phyloP scores from a whole-genome alignment of 2,797 vertebrate species.

The Sebastes paucispinis region DNA sequence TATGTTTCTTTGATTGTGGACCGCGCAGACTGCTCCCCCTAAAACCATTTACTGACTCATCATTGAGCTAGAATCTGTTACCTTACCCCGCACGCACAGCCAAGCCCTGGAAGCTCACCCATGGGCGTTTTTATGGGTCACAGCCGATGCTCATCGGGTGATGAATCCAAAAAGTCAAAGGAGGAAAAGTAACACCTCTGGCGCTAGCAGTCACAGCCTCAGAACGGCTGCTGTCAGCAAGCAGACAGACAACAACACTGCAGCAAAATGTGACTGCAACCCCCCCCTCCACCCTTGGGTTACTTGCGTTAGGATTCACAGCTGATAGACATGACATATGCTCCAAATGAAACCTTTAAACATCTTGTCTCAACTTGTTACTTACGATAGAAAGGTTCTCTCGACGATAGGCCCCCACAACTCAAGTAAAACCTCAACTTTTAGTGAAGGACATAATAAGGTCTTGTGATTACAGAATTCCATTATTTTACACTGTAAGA shows the following conservation, averaged over 20 bases:
- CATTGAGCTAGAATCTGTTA: conserved; percentile 78
- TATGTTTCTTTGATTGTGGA: conserved; percentile 53
- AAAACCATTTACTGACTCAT: conserved; percentile 73
- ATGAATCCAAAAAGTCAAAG: conserved; percentile 83
- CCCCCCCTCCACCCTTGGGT: conserved; percentile 35
- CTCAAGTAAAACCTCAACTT: background rate
- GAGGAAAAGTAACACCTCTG: conserved; percentile 80
- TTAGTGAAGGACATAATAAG: background rate
- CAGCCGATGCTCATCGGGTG: conserved; percentile 74
- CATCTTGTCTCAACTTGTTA: conserved; percentile 79
- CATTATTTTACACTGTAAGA: background rate
- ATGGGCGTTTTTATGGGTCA: conserved; percentile 83
- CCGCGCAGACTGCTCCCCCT: conserved; percentile 42
- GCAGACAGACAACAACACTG: conserved; percentile 53
- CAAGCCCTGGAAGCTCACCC: conserved; percentile 66
- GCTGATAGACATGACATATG: conserved; percentile 80
- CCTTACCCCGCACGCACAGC: conserved; percentile 69
- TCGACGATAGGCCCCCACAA: conserved; percentile 5
- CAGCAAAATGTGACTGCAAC: conserved; percentile 72
- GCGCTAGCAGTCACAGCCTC: conserved; percentile 66
- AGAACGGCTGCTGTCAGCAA: conserved; percentile 62
- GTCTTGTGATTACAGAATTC: background rate
- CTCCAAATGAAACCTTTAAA: conserved; percentile 80
- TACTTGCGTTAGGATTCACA: conserved; percentile 69
- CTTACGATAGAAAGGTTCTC: conserved; percentile 62